Base-by-base conservation (phyloP, 2,797 vertebrate genomes). In the Bucorvus abyssinicus region DNA sequence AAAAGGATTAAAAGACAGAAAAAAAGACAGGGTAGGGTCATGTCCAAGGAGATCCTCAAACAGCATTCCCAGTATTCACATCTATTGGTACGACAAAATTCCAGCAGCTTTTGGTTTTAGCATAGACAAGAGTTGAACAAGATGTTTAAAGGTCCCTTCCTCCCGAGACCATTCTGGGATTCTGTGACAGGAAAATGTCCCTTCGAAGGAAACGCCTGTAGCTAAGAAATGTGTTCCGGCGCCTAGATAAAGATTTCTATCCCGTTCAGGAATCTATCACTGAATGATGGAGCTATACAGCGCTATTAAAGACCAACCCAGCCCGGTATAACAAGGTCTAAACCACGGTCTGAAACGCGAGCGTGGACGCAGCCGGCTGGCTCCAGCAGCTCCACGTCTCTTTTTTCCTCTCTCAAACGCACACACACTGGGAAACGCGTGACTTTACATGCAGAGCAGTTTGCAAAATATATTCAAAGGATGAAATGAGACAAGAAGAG, bases 141-240 rank as follows among this genome's bases (percentile, higher is more conserved):
- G 73, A 22, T 69, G 63, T 50, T 83, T 91, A 42, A 70, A 40
- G 5, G 47, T 78, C 81, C 23, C 40, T 84, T 88, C 87, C 84
- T 91, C n/a, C 63, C 64, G 59, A 22, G 73, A 75, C n/a, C 22
- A 0, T 38, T 59, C 80, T 53, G 68, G 34, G 56, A 38, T 34
- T 67, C 90, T 64, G 7, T 59, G 89, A 32, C 84, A 97, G 96
- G 97, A 97, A 97, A 97, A 91, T 26, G 68, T 80, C 89, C 59
- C 93, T 96, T 84, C 86, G 96, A 93, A 97, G 97, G 96, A 97
- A 98, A 97, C 96, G 97, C 97, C 97, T 97, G 96, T 34, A 80
- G 71, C 87, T 82, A 79, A 57, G 76, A 84, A 94, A 76, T 56
- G 96, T 63, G 68, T 85, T 93, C 67, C 82, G 59, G 27, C 19